Evolutionary conservation across 1,140 invertebrate species (phyloP).

Genomic region (Aphelinus certus): DNA sequence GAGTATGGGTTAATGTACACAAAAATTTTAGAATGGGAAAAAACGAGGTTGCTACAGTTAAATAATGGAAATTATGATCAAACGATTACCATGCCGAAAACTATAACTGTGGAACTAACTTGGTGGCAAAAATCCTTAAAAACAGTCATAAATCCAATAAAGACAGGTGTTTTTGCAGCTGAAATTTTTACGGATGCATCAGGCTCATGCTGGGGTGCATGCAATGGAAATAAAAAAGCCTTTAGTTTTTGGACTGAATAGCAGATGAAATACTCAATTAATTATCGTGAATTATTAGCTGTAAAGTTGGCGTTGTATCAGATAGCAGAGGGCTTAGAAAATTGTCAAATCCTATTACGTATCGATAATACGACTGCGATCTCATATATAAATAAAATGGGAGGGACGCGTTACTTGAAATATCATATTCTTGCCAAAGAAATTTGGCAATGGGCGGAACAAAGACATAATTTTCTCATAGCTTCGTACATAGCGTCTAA

Average conservation of each 20-base stretch:
- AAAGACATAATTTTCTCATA: constrained; percentile 23
- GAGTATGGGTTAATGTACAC: constrained; percentile 44
- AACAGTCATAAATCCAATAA: background rate
- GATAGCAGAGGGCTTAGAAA: background rate
- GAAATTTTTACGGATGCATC: constrained; percentile 35
- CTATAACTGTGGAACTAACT: background rate
- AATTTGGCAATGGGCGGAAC: constrained; percentile 33
- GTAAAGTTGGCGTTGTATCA: background rate
- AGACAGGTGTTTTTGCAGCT: background rate
- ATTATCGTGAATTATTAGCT: constrained; percentile 5
- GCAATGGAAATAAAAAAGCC: background rate
- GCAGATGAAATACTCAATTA: background rate
- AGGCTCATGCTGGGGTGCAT: constrained; percentile 18
- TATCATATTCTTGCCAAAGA: constrained; percentile 26
- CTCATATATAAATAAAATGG: constrained; percentile 42
- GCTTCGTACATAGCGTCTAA: constrained; percentile 38
- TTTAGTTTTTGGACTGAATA: constrained; percentile 2
- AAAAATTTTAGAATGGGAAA: constrained; percentile 41
- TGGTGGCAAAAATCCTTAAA: constrained; percentile 14
- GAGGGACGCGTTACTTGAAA: constrained; percentile 7
- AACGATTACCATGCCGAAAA: background rate
- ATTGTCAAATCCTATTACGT: constrained; percentile 35
- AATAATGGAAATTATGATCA: constrained; percentile 24
- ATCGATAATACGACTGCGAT: constrained; percentile 47
- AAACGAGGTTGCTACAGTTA: constrained; percentile 23